Base-by-base conservation (phyloP, 2,888 invertebrate genomes). In the Drosophila cognata region DNA sequence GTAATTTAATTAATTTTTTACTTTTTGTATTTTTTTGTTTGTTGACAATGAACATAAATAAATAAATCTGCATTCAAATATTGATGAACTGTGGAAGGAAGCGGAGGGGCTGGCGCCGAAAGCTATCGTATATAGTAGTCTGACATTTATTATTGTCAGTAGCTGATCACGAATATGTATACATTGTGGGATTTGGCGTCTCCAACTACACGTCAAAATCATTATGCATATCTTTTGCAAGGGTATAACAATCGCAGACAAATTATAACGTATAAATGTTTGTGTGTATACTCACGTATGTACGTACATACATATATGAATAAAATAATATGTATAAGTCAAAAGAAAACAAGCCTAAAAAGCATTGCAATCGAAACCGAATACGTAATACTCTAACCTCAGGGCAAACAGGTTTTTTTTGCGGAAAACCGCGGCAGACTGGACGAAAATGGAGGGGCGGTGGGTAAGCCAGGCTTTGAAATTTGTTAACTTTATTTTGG, bases 301-400 rank as follows among this genome's bases (percentile, higher is more conserved):
- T 7, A 43, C 10, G 10, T 10, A 33, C 16, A 21, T 43, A 43
- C 13, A 43, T 43, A 21, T 21, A 21, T 46, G 25, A 16, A 46
- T 25, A 21, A 43, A 43, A 43, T 43, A 21, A 43, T 43, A 43
- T 43, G 21, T 25, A 82, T 71, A 71, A 72, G 70, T 74, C 64
- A 62, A 71, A 79, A 56, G 69, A 69, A 64, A 77, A 71, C 43
- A 43, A 43, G 21, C 21, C 21, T 0, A 11, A 21, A 21, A 2
- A 21, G 5, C 2, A 0, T 11, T 43, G 21, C 21, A 21, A 11
- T 11, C 21, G 21, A 21, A 43, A 21, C 21, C 43, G 43, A 43
- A 43, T 21, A 21, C 11, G 21, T 5, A 11, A 11, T 43, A 43
- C 43, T 11, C 43, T 43, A 21, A 43, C 2, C 1, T 21, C 21